phyloP scores from a whole-genome alignment of 2,797 vertebrate genomes.

The Aldrovandia affinis region DNA sequence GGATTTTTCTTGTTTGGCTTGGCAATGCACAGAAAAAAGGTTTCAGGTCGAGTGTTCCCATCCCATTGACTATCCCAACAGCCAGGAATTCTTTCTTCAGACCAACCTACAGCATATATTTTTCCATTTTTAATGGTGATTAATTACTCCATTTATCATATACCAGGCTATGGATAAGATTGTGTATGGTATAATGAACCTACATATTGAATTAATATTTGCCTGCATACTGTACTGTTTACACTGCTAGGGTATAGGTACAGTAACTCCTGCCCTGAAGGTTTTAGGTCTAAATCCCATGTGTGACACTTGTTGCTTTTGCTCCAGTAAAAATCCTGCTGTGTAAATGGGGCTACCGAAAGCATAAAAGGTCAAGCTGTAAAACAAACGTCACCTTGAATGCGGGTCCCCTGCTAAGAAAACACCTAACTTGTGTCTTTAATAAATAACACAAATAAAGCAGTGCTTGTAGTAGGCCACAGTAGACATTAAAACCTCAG shows the following conservation, averaged over 20 bases:
- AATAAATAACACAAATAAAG: neutral
- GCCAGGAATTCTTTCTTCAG: neutral
- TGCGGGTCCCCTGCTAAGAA: neutral
- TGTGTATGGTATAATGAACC: neutral
- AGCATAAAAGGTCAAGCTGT: too few species aligned
- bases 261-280: too few species aligned
- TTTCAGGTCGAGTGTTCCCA: too few species aligned
- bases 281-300: too few species aligned
- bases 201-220: neutral
- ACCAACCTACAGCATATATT: neutral
- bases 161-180: neutral
- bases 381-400: neutral
- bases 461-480: neutral
- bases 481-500: neutral
- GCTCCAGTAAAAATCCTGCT: too few species aligned
- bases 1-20: neutral
- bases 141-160: neutral
- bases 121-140: neutral
- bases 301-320: too few species aligned
- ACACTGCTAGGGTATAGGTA: neutral
- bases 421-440: neutral
- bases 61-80: neutral
- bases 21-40: too few species aligned
- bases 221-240: neutral
- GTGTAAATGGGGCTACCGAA: too few species aligned